Percentiles rank a stretch among this genome's conserved stretches.
These are phyloP conservation scores for Hanleya hanleyi DNA, from an alignment of 2,888 invertebrate genomes.

Conservation along the genomic window DNA sequence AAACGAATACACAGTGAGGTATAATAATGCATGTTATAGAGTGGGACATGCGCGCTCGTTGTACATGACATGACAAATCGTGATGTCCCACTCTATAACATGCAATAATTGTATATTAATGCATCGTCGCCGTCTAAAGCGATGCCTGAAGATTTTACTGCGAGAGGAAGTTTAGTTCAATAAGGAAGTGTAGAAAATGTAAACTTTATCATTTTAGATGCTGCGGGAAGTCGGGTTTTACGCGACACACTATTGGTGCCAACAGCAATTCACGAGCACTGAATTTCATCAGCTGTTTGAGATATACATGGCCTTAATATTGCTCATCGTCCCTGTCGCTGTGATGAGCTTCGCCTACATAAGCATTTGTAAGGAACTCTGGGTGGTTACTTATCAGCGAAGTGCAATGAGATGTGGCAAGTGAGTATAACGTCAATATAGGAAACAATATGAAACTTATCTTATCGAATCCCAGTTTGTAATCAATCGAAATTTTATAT, in stretches of 20 bases:
- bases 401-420: conserved; percentile 32
- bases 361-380: conserved; percentile 78
- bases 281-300: conserved; percentile 75
- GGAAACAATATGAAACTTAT: no score
- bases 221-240: neutral
- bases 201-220: no score
- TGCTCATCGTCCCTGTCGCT: conserved; percentile 79
- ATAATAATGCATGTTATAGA: no score
- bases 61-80: no score
- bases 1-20: no score
- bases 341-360: conserved; percentile 81
- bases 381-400: conserved; percentile 42
- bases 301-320: conserved; percentile 79
- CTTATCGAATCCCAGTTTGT: no score
- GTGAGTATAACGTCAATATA: conserved; percentile 18
- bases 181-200: conserved; percentile 36
- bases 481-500: no score
- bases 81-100: no score
- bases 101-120: no score
- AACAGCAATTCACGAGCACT: conserved; percentile 74
- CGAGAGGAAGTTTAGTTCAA: conserved; percentile 30
- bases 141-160: no score
- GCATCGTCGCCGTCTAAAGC: no score
- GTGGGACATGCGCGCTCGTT: no score
- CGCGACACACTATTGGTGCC: conserved; percentile 76